Percentiles rank a stretch among this genome's conserved stretches.
Conservation (phyloP, 53 echinoderm and acorn worm species). For the Stichopus horrens region DNA sequence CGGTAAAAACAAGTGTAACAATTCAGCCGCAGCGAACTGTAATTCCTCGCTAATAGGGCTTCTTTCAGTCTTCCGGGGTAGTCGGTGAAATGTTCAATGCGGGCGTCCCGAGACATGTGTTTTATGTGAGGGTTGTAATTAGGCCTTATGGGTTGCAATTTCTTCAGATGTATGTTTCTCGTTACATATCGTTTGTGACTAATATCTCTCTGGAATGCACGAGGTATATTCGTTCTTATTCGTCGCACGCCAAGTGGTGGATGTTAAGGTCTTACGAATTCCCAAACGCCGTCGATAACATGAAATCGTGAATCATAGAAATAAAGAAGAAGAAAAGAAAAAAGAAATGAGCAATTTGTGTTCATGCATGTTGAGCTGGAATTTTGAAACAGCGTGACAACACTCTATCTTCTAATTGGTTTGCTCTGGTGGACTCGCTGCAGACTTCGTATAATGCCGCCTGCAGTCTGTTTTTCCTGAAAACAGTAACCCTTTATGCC, state of each 20-base stretch:
- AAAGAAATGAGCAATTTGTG: background rate
- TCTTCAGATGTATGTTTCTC: too few species aligned
- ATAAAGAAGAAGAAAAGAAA: background rate
- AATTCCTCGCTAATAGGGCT: too few species aligned
- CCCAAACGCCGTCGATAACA: background rate
- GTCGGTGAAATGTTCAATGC: too few species aligned
- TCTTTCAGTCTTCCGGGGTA: too few species aligned
- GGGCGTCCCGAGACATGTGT: too few species aligned
- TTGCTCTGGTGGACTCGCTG: background rate
- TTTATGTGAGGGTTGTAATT: too few species aligned
- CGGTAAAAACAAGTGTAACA: too few species aligned
- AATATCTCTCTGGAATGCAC: too few species aligned
- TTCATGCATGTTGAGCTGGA: slow-evolving; percentile 11
- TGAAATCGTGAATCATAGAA: slow-evolving; percentile 1
- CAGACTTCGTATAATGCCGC: background rate
- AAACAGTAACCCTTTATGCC: slow-evolving; percentile 11
- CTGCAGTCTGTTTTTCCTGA: slow-evolving; percentile 35
- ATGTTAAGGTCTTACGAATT: background rate
- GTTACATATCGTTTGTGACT: too few species aligned
- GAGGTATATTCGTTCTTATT: background rate
- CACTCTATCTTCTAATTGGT: slow-evolving; percentile 10
- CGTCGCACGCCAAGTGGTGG: background rate
- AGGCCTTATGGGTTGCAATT: too few species aligned
- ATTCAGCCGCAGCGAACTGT: too few species aligned
- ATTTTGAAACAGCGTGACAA: slow-evolving; percentile 30